Evolutionary conservation across 2,797 vertebrate genomes (phyloP).

Genomic region (Rhyacichthys aspro): DNA sequence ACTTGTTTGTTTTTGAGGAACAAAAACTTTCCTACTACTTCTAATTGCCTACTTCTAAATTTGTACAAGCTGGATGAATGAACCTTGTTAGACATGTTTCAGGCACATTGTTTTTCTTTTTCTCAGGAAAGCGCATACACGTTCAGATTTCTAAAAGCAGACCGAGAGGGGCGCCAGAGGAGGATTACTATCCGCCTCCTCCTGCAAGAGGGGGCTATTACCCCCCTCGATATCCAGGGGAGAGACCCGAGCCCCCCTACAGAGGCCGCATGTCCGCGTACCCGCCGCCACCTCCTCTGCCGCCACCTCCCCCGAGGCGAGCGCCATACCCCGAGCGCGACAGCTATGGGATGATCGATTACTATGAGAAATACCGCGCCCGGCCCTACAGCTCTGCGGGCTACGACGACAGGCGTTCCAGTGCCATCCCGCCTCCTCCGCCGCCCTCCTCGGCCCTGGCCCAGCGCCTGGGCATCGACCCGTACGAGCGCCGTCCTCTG

Average conservation of each 20-base stretch:
- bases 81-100: slow-evolving; percentile 12
- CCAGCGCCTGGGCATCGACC: slow-evolving; percentile 83
- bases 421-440: slow-evolving; percentile 77
- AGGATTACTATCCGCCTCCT: slow-evolving; percentile 80
- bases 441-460: slow-evolving; percentile 83
- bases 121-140: slow-evolving; percentile 91
- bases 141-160: slow-evolving; percentile 95
- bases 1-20: too few relatives aligned
- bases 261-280: slow-evolving; percentile 73
- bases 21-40: too few relatives aligned
- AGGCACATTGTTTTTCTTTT: slow-evolving; percentile 29
- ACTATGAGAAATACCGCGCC: slow-evolving; percentile 82
- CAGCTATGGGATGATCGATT: slow-evolving; percentile 76
- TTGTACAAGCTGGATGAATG: not conserved
- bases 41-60: not conserved
- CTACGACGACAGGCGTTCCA: slow-evolving; percentile 70
- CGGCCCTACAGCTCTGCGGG: slow-evolving; percentile 59
- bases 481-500: slow-evolving; percentile 86
- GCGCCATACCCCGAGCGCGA: slow-evolving; percentile 68
- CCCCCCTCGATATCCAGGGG: slow-evolving; percentile 69
- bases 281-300: slow-evolving; percentile 68
- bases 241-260: slow-evolving; percentile 68
- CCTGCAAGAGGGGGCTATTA: slow-evolving; percentile 74
- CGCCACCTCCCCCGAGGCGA: slow-evolving; percentile 72
- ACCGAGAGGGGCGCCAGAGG: slow-evolving; percentile 83